Conservation (phyloP, 2,888 invertebrate species). For the Andrena hattorfiana region DNA sequence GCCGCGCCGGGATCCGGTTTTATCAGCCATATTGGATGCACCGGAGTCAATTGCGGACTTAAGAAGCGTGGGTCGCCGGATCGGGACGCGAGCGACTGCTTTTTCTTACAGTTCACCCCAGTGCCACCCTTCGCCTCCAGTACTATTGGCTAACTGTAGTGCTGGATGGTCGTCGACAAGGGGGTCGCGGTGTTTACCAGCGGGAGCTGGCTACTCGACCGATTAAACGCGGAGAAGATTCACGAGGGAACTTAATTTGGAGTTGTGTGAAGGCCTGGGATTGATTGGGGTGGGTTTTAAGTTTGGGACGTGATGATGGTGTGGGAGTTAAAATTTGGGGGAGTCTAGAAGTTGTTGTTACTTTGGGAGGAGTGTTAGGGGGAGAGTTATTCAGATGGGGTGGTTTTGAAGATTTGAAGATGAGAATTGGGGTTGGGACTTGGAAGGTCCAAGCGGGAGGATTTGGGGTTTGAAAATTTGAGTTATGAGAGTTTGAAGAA, state of each 20-base stretch:
- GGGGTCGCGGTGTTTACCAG: constrained; percentile 16
- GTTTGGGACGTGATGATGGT: no score
- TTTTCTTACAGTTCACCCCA: constrained; percentile 51
- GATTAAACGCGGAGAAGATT: neutral
- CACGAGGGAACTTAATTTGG: no score
- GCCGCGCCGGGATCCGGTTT: constrained; percentile 70
- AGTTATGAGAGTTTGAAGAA: no score
- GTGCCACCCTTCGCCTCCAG: constrained; percentile 2
- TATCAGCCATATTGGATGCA: constrained; percentile 68
- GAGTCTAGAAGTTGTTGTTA: no score
- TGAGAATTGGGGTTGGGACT: no score
- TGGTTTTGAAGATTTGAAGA: no score
- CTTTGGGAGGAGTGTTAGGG: no score
- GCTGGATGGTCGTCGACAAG: constrained; percentile 25
- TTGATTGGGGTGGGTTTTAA: neutral
- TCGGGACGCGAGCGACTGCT: constrained; percentile 53
- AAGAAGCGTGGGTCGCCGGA: constrained; percentile 58
- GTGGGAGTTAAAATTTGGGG: no score
- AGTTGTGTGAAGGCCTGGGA: neutral
- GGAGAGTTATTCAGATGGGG: no score
- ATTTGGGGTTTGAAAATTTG: no score
- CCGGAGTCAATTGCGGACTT: constrained; percentile 61
- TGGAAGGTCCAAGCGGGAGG: no score
- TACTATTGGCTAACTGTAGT: constrained; percentile 45
- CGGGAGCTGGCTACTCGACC: neutral